These are phyloP conservation scores for Dufourea novaeangliae DNA, from an alignment of 1,140 invertebrate species.

Conservation along the genomic window DNA sequence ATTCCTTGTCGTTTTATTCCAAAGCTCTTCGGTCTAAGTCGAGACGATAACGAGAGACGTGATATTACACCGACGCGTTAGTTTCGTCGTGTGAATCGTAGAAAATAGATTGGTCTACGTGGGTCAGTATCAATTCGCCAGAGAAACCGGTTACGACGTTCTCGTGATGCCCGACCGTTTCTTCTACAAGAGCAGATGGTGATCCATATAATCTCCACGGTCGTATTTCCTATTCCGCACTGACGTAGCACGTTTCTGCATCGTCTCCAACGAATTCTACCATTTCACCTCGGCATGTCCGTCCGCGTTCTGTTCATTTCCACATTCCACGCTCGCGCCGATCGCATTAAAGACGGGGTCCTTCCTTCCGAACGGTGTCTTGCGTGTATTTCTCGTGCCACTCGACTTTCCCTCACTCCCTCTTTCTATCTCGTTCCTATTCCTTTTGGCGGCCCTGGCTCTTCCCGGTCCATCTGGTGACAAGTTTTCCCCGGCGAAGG, in stretches of 20 bases:
- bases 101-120: conserved; percentile 2
- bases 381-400: conserved; percentile 61
- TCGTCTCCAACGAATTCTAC: background rate
- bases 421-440: conserved; percentile 1
- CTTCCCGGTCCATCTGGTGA: conserved; percentile 36
- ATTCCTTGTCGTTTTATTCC: too few species aligned
- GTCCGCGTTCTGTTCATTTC: too few species aligned
- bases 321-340: too few species aligned
- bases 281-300: too few species aligned
- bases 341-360: conserved; percentile 57
- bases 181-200: background rate
- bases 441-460: too few species aligned
- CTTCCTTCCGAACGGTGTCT: conserved; percentile 54
- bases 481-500: conserved; percentile 36
- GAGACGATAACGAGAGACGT: too few species aligned
- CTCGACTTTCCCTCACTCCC: conserved; percentile 14
- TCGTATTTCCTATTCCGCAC: background rate
- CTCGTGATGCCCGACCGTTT: background rate
- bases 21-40: too few species aligned
- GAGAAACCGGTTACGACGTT: conserved; percentile 1
- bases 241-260: background rate
- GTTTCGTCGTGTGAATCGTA: background rate
- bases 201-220: conserved; percentile 3
- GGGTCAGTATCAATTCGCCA: background rate
- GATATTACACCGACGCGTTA: too few species aligned